Conservation (phyloP, 2,113 vertebrate genomes). For the Phyllostomus hastatus region DNA sequence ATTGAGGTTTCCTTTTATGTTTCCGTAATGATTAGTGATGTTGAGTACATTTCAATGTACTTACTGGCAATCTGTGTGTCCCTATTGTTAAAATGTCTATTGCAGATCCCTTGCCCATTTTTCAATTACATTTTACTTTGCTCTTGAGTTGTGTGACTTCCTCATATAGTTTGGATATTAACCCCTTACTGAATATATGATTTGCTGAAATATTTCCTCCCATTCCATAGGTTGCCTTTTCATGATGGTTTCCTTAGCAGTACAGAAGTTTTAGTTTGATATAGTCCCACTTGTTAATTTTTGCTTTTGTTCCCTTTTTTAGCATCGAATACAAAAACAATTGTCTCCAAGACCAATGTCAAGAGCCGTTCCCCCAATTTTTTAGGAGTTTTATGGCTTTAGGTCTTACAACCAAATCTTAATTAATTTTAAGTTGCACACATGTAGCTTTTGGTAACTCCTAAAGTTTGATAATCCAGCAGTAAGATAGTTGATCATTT, state of each 20-base stretch:
- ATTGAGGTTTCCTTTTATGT: not conserved
- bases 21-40: not conserved
- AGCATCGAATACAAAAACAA: not conserved
- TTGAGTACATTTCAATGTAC: not conserved
- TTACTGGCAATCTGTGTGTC: not conserved
- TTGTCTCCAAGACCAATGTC: not conserved
- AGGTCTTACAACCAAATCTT: not conserved
- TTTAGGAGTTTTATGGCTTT: not conserved
- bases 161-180: not conserved
- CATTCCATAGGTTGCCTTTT: not conserved
- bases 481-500: not conserved
- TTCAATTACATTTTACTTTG: not conserved
- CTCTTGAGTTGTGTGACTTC: not conserved
- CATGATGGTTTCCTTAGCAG: not conserved
- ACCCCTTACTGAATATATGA: not conserved
- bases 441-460: not conserved
- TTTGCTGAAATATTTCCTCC: not conserved
- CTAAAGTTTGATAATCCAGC: not conserved
- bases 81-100: not conserved
- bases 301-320: not conserved
- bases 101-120: not conserved
- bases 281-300: not conserved
- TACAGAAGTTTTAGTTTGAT: not conserved
- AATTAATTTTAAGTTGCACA: not conserved
- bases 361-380: not conserved